Evolutionary conservation across 2,113 vertebrate species (phyloP), one percentile per base, ranked within the genome.

Genomic region (Hipposideros armiger): DNA sequence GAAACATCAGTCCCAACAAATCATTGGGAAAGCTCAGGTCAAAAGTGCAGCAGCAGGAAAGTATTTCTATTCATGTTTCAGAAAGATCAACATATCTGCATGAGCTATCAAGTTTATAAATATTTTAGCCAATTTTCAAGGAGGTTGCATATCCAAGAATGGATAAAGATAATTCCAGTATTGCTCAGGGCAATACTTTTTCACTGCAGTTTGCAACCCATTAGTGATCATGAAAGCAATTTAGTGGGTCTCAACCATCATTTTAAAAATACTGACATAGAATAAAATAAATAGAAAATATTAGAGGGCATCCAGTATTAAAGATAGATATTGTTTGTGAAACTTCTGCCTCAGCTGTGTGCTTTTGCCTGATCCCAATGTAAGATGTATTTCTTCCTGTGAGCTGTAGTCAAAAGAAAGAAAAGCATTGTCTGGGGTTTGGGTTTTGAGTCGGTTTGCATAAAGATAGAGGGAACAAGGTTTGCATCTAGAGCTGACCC

Each of bases 1-100:
- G 93, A 93, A 97, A 97, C 92, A 66, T 73, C 90, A 87, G 87
- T 66, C 58, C 92, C 80, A 84, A 87, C 94, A 96, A 97, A 91
- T 96, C 95, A 88, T 66, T 19, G 58, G 72, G n/a, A 89, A 94
- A 86, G 24, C 42, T 80, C 62, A 74, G 92, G 96, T 97, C 88
- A 91, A 84, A 90, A 96, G 96, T 96, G 83, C 90, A 95, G 74
- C 56, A 54, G 14, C 62, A 88, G 54, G 22, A 42, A 83, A 78
- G 78, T 32, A 81, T 76, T 91, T 88, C 87, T 56, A 80, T 52
- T 52, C 17, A 40, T 60, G 85, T 78, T 90, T 92, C 52, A 60
- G 78, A 94, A 94, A 89, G 56, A 92, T 52, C 67, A 85, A 64
- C 2, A 1, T 47, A 74, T 82, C 52, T 76, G 64, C 62, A 30